Conservation (phyloP, 2,113 vertebrate genomes). For the Ptychochromis oligacanthus region DNA sequence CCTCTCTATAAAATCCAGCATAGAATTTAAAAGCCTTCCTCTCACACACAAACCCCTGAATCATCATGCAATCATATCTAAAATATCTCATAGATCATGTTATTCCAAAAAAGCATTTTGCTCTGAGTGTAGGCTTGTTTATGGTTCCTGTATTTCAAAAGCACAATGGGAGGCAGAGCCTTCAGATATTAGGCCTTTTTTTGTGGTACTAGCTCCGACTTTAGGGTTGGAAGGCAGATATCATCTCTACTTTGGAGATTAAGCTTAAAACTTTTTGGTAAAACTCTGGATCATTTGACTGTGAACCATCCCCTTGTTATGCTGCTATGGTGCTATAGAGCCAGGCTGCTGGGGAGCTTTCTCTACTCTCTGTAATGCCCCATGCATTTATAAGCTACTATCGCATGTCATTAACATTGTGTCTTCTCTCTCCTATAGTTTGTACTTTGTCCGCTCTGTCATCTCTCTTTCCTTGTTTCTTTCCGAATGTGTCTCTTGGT, state of each 20-base stretch:
- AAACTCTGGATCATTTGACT: too few species aligned
- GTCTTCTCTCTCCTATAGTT: background rate
- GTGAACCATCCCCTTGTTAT: background rate
- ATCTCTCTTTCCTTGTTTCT: background rate
- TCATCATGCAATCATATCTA: background rate
- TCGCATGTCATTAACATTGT: background rate
- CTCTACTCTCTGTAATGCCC: too few species aligned
- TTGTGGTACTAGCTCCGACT: too few species aligned
- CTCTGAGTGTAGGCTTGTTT: background rate
- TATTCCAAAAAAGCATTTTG: background rate
- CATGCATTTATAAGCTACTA: background rate
- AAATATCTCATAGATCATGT: background rate
- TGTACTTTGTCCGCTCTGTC: background rate
- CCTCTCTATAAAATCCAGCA: background rate
- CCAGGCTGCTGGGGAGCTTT: too few species aligned
- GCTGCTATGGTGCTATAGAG: background rate
- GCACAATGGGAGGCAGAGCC: background rate
- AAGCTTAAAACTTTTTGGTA: too few species aligned
- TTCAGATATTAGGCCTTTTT: background rate
- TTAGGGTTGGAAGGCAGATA: background rate
- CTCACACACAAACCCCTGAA: background rate
- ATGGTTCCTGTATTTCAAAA: background rate
- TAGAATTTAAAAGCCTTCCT: background rate
- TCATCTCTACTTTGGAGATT: too few species aligned
- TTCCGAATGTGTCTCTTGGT: background rate